Conservation (phyloP, 1,140 invertebrate species). For the Potamilus streckersoni region DNA sequence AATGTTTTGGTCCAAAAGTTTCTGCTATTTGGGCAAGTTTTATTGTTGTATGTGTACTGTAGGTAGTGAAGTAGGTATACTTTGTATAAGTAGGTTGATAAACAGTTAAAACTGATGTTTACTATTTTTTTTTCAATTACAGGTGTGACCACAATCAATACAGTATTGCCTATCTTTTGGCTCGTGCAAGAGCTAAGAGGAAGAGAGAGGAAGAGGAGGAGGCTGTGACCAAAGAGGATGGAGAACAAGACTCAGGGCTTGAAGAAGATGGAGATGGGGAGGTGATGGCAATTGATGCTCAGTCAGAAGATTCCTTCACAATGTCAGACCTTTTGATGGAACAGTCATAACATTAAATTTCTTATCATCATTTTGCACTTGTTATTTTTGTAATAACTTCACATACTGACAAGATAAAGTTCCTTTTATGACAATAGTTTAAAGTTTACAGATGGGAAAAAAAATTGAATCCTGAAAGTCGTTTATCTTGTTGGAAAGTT, state of each 20-base stretch:
- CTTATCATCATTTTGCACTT: no score
- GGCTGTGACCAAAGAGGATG: constrained; percentile 8
- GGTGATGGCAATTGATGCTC: not conserved
- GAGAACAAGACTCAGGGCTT: constrained; percentile 8
- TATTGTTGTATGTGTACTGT: not conserved
- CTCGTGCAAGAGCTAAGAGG: constrained; percentile 44
- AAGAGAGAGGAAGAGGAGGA: constrained; percentile 25
- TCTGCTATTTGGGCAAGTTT: not conserved
- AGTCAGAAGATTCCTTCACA: no score
- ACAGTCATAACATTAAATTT: no score
- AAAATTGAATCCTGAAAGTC: no score
- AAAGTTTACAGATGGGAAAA: no score
- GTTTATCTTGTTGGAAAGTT: no score
- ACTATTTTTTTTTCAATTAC: constrained; percentile 29
- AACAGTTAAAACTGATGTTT: not conserved
- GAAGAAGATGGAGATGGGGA: constrained; percentile 27
- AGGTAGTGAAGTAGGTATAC: not conserved
- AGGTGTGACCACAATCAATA: constrained; percentile 67
- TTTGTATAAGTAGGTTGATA: not conserved
- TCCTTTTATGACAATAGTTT: no score
- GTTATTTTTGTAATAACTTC: no score
- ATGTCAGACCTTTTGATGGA: no score
- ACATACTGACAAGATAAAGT: no score
- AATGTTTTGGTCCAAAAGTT: not conserved
- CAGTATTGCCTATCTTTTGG: constrained; percentile 53